phyloP scores from a whole-genome alignment of 2,797 vertebrate genomes.

The Macrochelys suwanniensis region DNA sequence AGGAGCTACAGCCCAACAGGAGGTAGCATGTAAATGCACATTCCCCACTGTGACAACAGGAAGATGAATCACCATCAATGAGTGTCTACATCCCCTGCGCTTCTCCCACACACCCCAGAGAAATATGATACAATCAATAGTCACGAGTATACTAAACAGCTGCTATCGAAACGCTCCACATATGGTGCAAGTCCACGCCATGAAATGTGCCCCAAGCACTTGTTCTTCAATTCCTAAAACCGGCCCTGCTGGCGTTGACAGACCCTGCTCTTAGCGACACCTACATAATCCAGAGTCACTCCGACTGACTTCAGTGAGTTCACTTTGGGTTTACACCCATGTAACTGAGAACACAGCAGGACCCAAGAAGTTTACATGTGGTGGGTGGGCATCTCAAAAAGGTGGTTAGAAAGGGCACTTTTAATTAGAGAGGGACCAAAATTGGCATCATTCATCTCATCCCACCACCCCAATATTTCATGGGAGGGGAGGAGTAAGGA shows the following conservation, averaged over 20 bases:
- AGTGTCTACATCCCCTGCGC: conserved; percentile 57
- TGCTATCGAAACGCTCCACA: conserved; percentile 69
- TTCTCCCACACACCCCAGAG: conserved; percentile 36
- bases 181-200: conserved; percentile 53
- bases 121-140: conserved; percentile 49
- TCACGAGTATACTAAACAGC: neutral
- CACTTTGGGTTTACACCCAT: neutral
- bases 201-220: neutral
- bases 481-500: neutral
- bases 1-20: neutral
- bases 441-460: neutral
- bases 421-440: neutral
- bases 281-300: neutral
- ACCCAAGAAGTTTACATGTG: neutral
- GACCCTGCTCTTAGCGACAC: neutral
- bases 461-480: neutral
- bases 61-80: conserved; percentile 36
- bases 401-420: neutral
- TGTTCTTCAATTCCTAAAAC: neutral
- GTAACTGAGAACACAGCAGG: neutral
- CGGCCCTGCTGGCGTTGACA: conserved; percentile 11
- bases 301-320: fast-evolving
- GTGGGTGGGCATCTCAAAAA: neutral
- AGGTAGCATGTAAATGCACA: neutral
- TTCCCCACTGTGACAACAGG: neutral